These are phyloP conservation scores for Atta texana DNA, from an alignment of 1,140 invertebrate genomes.

Conservation along the genomic window DNA sequence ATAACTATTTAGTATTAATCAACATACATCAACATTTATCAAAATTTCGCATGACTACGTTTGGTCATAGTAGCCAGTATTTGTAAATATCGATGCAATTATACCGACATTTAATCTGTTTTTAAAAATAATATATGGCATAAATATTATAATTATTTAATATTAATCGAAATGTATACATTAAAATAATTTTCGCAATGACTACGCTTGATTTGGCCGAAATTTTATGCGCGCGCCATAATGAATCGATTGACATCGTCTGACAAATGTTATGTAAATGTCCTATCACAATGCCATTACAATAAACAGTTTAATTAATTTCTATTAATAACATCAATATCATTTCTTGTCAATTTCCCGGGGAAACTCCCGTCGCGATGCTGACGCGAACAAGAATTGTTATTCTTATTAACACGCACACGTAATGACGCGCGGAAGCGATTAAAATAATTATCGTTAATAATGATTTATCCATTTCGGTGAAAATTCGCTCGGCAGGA, in stretches of 20 bases:
- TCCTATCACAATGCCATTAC: not conserved
- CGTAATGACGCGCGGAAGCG: not conserved
- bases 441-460: constrained; percentile 27
- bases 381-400: not conserved
- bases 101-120: constrained; percentile 1
- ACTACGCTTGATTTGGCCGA: not conserved
- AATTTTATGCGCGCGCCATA: not conserved
- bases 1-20: not conserved
- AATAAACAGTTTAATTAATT: constrained; percentile 11
- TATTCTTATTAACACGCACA: constrained; percentile 14
- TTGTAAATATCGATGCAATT: not conserved
- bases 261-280: constrained; percentile 20
- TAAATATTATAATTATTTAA: not conserved
- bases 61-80: not conserved
- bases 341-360: constrained; percentile 4
- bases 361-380: not conserved
- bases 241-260: not conserved
- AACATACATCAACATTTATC: too few relatives aligned
- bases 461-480: not conserved
- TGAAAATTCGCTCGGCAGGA: not conserved
- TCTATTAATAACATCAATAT: constrained; percentile 24
- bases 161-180: not conserved
- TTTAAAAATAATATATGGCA: not conserved
- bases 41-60: too few relatives aligned
- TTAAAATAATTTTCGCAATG: not conserved